Percentiles rank a stretch among this genome's conserved stretches.
These are phyloP conservation scores for Crotophaga sulcirostris DNA, from an alignment of 2,113 vertebrate genomes.

Conservation along the genomic window DNA sequence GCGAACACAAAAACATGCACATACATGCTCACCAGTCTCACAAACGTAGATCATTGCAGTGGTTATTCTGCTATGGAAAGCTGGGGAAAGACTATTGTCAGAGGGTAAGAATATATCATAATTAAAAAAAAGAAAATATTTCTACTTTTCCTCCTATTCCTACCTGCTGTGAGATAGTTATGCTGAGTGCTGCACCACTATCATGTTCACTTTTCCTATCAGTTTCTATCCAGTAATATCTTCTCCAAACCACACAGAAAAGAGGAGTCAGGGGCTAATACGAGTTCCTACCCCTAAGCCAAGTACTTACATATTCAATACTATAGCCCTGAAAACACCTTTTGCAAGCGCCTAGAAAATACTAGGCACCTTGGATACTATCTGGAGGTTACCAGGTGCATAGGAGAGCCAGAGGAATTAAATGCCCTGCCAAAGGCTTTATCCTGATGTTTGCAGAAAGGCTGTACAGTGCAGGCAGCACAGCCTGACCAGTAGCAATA, in stretches of 20 bases:
- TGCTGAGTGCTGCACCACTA: neutral
- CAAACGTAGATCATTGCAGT: neutral
- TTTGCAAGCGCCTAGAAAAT: neutral
- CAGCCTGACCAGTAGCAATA: accelerated
- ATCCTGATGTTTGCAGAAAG: neutral
- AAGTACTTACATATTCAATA: neutral
- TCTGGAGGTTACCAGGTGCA: neutral
- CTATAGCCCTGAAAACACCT: neutral
- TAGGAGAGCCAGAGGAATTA: neutral
- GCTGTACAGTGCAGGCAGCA: neutral
- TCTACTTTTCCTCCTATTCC: neutral
- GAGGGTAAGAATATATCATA: neutral
- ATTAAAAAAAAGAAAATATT: neutral
- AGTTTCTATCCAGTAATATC: neutral
- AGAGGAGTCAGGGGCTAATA: neutral
- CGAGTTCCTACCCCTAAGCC: neutral
- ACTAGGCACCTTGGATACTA: neutral
- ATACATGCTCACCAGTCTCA: neutral
- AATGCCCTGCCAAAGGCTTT: neutral
- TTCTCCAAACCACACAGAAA: neutral
- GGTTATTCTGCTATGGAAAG: neutral
- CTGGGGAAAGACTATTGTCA: neutral
- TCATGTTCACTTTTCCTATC: neutral
- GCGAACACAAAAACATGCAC: neutral
- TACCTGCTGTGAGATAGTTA: neutral